Base-by-base conservation (phyloP, 2,797 vertebrate species). In the Xenopus petersii region DNA sequence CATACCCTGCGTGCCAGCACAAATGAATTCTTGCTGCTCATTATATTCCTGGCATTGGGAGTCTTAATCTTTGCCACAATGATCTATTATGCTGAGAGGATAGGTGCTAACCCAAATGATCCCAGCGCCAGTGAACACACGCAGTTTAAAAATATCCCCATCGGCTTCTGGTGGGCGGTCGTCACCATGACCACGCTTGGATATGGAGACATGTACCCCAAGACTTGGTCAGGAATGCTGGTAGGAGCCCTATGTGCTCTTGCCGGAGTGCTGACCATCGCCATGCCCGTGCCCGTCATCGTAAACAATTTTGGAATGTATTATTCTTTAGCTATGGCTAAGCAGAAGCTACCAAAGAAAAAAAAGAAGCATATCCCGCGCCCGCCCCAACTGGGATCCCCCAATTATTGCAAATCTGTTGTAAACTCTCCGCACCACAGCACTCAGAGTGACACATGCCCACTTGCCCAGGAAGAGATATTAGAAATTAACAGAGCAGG, bases 321-420 rank as follows among this genome's bases (percentile, higher is more conserved):
- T 91, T 99, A 99, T 92, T 98, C 97, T 68, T 92, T 99, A 95
- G 98, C 98, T 80, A 99, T 99, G 98, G 98, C 98, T 82, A 99
- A 99, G 91, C 98, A 99, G 94, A 99, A 99, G 94, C 93, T 99
- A 95, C 98, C 98, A 95, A 99, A 99, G 97, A 99, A 99, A 94
- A 99, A 98, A 91, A 99, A 94, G 82, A 96, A 95, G 93, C 95
- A 99, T 87, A 98, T 99, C 90, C 97, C 97, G 8, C 93, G 97
- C 82, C 95, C 96, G 68, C 96, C 95, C 68, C 96, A 96, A 84
- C 94, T 96, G 86, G 98, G 97, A 88, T 99, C 98, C 87, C 98
- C 98, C 76, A 97, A 98, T 94, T 99, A 97, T 93, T 99, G 97
- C 92, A 98, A 97, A 93, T 95, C 97, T 82, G 95, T 93, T 89